phyloP scores from a whole-genome alignment of 2,797 vertebrate species.

The Hoplostethus mediterraneus region DNA sequence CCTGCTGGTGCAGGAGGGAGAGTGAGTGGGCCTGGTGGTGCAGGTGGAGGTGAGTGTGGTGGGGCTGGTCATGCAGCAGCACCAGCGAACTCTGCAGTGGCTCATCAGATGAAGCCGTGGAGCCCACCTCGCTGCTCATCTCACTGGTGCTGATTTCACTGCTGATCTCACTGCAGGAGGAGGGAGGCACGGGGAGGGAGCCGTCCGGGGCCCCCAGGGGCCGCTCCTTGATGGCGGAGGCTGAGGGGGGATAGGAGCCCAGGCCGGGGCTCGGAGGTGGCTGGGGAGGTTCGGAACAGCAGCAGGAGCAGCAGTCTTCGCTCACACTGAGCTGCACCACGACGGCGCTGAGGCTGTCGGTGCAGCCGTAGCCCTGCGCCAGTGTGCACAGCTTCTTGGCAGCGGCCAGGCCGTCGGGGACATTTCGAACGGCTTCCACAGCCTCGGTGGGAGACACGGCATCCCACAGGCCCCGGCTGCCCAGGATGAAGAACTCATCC shows the following conservation, averaged over 20 bases:
- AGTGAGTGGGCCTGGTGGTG: constrained; percentile 79
- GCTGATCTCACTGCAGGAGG: constrained; percentile 97
- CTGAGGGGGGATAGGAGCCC: constrained; percentile 84
- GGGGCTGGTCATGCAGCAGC: constrained; percentile 85
- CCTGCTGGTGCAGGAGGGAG: constrained; percentile 74
- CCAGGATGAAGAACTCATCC: constrained; percentile 98
- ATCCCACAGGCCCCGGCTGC: constrained; percentile 96
- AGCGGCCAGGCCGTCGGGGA: constrained; percentile 92
- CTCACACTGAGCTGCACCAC: constrained; percentile 97
- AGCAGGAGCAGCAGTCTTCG: constrained; percentile 98
- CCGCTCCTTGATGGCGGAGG: constrained; percentile 86
- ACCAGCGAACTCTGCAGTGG: constrained; percentile 83
- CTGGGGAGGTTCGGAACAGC: constrained; percentile 89
- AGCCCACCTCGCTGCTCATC: constrained; percentile 99
- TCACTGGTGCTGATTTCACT: constrained; percentile 98
- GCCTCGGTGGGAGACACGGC: constrained; percentile 90
- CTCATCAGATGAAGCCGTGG: constrained; percentile 95
- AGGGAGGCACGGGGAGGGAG: constrained; percentile 87
- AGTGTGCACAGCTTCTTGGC: constrained; percentile 98
- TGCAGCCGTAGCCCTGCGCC: constrained; percentile 97
- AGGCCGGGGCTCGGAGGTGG: constrained; percentile 91
- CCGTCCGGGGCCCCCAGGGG: constrained; percentile 86
- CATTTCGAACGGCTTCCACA: constrained; percentile 91
- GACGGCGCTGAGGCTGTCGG: constrained; percentile 93
- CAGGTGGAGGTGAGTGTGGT: constrained; percentile 83